phyloP scores from a whole-genome alignment of 1,140 invertebrate species.

The Euborellia annulipes region DNA sequence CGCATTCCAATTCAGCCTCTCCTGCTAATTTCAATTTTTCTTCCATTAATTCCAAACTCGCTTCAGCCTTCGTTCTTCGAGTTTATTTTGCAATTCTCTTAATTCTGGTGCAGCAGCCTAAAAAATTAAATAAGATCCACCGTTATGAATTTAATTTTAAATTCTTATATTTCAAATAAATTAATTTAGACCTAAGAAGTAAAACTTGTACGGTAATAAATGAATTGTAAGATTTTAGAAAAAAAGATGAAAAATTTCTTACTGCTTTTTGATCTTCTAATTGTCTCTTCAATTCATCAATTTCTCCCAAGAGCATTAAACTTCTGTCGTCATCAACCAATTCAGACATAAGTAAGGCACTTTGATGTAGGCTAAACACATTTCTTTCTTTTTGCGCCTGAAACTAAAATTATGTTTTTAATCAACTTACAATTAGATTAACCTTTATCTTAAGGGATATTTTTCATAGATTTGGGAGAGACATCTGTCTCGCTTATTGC shows the following conservation, averaged over 20 bases:
- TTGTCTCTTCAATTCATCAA: constrained; percentile 39
- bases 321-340: constrained; percentile 35
- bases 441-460: no score
- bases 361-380: constrained; percentile 46
- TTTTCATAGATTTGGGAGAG: no score
- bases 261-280: constrained; percentile 36
- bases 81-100: constrained; percentile 36
- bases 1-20: constrained; percentile 45
- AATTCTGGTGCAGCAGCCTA: neutral
- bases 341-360: constrained; percentile 43
- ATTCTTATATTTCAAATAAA: no score
- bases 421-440: no score
- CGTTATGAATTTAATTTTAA: no score
- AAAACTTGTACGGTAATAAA: no score
- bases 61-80: constrained; percentile 47
- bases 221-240: no score
- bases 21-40: constrained; percentile 48
- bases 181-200: no score
- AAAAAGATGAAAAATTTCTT: neutral
- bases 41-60: constrained; percentile 47
- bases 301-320: constrained; percentile 36
- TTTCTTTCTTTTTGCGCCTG: constrained; percentile 46
- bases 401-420: constrained; percentile 9
- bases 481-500: no score
- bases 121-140: no score